Conservation (phyloP, 2,888 invertebrate genomes). For the Ectemnius cavifrons region DNA sequence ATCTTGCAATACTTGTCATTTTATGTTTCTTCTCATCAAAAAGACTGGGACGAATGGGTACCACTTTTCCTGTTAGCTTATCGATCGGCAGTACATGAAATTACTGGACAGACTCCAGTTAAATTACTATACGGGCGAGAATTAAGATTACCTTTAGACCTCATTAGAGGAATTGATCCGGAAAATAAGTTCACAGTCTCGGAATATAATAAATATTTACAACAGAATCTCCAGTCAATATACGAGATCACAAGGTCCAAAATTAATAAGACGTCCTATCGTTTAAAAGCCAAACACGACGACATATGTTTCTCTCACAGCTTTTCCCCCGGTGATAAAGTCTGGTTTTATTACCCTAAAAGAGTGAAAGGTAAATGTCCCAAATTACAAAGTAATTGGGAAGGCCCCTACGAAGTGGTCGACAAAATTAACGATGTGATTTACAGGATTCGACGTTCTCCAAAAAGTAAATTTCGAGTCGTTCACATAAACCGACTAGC, state of each 20-base stretch:
- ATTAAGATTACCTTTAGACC: not conserved
- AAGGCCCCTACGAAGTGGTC: not conserved
- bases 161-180: not conserved
- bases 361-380: conserved; percentile 3
- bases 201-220: no score
- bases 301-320: no score
- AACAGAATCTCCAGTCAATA: no score
- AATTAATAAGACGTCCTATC: no score
- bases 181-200: no score
- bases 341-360: conserved; percentile 10
- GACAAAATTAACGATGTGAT: conserved; percentile 4
- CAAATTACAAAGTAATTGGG: conserved; percentile 1
- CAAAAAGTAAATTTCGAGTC: not conserved
- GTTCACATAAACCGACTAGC: not conserved
- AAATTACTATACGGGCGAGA: not conserved
- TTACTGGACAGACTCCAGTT: not conserved
- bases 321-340: not conserved
- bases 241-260: no score
- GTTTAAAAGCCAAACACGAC: no score
- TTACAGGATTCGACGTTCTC: not conserved
- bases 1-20: no score
- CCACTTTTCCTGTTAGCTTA: conserved; percentile 33
- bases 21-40: no score
- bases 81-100: conserved; percentile 30
- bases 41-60: conserved; percentile 36